phyloP scores from a whole-genome alignment of 2,797 vertebrate genomes.

The Oceanodroma leucorhoa region DNA sequence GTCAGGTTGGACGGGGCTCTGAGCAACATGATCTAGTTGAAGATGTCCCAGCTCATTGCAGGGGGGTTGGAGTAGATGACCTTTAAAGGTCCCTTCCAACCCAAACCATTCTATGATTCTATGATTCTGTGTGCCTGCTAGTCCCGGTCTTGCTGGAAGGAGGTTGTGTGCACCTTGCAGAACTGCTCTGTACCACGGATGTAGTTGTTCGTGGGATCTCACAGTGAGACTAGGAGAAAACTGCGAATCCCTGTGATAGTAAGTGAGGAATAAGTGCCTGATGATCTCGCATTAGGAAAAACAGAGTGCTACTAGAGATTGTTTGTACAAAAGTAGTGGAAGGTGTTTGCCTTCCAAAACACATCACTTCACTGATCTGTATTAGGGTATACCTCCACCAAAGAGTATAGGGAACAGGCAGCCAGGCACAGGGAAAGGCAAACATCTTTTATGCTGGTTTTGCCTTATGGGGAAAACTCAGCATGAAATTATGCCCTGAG shows the following conservation, averaged over 20 bases:
- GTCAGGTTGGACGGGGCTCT: too few species aligned
- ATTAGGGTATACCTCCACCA: neutral
- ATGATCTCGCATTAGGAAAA: neutral
- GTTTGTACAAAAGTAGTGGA: neutral
- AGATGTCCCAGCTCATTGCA: too few species aligned
- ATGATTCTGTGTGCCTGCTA: neutral
- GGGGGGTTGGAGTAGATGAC: too few species aligned
- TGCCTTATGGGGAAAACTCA: neutral
- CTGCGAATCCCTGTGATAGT: neutral
- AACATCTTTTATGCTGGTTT: neutral
- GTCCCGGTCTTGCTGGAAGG: neutral
- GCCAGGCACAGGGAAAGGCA: neutral
- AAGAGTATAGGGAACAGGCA: neutral
- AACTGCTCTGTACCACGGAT: rapidly evolving
- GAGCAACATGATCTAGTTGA: too few species aligned
- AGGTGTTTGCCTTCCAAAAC: neutral
- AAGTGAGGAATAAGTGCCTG: neutral
- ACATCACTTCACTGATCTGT: neutral
- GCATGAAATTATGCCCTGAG: neutral
- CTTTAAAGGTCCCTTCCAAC: too few species aligned
- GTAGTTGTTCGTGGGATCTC: neutral
- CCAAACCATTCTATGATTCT: too few species aligned
- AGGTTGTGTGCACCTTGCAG: neutral
- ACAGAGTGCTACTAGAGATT: neutral
- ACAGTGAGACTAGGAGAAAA: neutral